Conservation (phyloP, 2,888 invertebrate species). For the Drosophila fulvimacula region DNA sequence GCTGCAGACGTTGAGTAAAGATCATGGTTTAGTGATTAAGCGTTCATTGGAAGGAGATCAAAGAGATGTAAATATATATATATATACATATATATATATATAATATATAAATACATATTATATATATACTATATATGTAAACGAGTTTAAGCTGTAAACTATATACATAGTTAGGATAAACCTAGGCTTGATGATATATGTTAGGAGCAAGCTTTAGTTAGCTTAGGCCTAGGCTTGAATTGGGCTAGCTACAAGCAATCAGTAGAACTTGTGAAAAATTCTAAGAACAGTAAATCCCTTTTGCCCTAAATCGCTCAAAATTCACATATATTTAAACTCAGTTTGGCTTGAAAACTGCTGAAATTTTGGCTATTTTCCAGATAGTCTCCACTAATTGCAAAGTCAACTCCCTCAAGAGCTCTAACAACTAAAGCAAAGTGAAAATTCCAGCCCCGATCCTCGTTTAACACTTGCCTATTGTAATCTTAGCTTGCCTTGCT, state of each 20-base stretch:
- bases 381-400: no score
- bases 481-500: background rate
- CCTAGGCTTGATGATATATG: background rate
- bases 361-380: no score
- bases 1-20: background rate
- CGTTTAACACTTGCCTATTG: background rate
- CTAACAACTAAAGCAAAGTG: background rate
- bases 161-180: background rate
- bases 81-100: background rate
- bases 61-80: background rate
- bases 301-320: no score
- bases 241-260: no score
- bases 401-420: background rate
- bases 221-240: no score
- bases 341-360: no score
- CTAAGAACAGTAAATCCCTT: no score
- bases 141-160: background rate
- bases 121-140: background rate
- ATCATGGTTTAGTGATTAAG: slow-evolving; percentile 12
- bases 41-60: slow-evolving; percentile 1
- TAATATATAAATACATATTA: background rate
- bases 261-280: no score
- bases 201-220: background rate
- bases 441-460: background rate
- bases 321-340: no score